These are phyloP conservation scores for Clepsis dumicolana DNA, from an alignment of 2,888 invertebrate genomes.

Conservation along the genomic window DNA sequence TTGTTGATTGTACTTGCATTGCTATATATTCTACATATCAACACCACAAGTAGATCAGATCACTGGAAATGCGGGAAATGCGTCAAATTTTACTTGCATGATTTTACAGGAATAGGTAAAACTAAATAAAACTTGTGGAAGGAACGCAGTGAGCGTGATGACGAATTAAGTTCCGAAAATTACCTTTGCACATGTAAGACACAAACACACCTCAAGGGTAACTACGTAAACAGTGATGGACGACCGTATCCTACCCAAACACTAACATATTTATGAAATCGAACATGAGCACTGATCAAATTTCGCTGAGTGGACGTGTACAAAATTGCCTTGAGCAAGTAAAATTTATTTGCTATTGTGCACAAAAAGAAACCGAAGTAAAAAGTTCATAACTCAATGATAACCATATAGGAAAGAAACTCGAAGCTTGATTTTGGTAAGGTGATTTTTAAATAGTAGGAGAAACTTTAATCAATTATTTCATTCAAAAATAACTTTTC, in stretches of 20 bases:
- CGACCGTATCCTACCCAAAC: not conserved
- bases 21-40: no score
- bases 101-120: no score
- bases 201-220: not conserved
- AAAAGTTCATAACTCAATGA: no score
- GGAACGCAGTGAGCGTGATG: not conserved
- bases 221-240: not conserved
- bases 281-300: not conserved
- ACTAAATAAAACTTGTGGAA: no score
- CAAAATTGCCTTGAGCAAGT: not conserved
- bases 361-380: not conserved
- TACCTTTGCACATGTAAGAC: not conserved
- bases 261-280: not conserved
- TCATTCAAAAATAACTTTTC: not conserved
- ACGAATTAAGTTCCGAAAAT: not conserved
- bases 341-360: not conserved
- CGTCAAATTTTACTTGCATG: no score
- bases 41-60: no score
- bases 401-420: no score
- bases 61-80: no score
- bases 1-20: no score
- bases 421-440: no score
- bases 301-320: not conserved
- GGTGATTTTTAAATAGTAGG: not conserved
- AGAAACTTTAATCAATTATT: not conserved